Base-by-base conservation (phyloP, 2,113 vertebrate genomes). In the Cryptotis parvus region DNA sequence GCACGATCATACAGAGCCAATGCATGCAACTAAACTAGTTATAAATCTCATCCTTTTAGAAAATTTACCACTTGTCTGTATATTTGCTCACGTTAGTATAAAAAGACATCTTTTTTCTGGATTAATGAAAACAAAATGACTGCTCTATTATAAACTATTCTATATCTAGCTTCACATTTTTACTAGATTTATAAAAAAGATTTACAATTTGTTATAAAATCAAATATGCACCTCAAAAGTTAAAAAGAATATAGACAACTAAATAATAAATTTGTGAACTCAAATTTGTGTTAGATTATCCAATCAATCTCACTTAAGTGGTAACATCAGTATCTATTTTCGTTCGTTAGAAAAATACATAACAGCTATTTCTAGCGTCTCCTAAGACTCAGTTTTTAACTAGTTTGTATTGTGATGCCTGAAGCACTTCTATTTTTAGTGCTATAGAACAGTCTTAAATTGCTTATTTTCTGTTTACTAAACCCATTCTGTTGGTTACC, bases 381-480 rank as follows among this genome's bases (percentile, higher is more conserved):
- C 87, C 88, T 91, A 89, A 96, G 94, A 78, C 45, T 61, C n/a
- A 96, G 95, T 96, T 89, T 97, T 97, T 97, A 97, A 97, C 95
- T 95, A 97, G 94, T 95, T 85, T 97, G 45, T 92, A 95, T 96
- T 96, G 94, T 96, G 95, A 96, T 95, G 88, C 97, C 98, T 97
- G 95, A 96, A 98, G 97, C 97, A 84, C 49, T 97, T 97, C 98
- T 98, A 98, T 98, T 98, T 98, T 98, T 98, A 98, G 96, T 90
- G 87, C 93, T 97, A 97, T 97, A 87, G 96, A 97, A 96, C 96
- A 95, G 95, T 94, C 97, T 97, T 98, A 98, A 98, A 98, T 98
- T 98, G 98, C 97, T 98, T 98, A 98, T 98, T 98, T 98, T 98
- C 97, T 98, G 97, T 98, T 98, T 98, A 98, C 97, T 97, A 97